Evolutionary conservation across 2,888 invertebrate species (phyloP).

Genomic region (Serrognathus titanus): DNA sequence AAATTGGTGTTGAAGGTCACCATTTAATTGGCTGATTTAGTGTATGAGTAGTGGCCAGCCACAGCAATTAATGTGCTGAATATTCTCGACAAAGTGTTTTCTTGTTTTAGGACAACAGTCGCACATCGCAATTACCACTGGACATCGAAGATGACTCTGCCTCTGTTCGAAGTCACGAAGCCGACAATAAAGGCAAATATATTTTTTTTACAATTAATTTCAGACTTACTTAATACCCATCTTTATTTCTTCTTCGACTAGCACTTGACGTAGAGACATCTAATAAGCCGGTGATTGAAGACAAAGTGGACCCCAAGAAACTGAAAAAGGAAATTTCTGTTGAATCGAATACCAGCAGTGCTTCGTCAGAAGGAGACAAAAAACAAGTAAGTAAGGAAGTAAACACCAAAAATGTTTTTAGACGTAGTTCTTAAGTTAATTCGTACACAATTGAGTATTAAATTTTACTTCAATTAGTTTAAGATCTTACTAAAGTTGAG

Average conservation of each 20-base stretch:
- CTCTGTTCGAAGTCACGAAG: conserved; percentile 78
- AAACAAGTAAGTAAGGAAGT: conserved; percentile 24
- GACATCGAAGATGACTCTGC: conserved; percentile 90
- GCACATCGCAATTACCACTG: conserved; percentile 84
- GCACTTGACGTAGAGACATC: conserved; percentile 48
- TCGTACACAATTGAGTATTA: too few relatives aligned
- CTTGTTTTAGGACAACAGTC: conserved; percentile 68
- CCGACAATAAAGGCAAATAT: conserved; percentile 70
- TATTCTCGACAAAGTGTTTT: conserved; percentile 5
- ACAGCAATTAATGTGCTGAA: conserved; percentile 5
- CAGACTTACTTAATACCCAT: not conserved
- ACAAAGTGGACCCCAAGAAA: conserved; percentile 28
- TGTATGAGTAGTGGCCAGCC: not conserved
- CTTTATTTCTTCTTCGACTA: conserved; percentile 33
- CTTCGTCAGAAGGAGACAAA: conserved; percentile 28
- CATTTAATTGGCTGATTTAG: too few relatives aligned
- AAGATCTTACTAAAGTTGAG: too few relatives aligned
- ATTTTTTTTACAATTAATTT: conserved; percentile 5
- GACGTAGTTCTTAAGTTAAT: too few relatives aligned
- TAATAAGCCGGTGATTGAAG: conserved; percentile 30
- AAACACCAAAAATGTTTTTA: too few relatives aligned
- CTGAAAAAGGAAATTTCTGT: conserved; percentile 29
- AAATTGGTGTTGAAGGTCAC: too few relatives aligned
- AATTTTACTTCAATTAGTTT: too few relatives aligned
- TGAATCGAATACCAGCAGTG: conserved; percentile 23